Evolutionary conservation across 2,113 vertebrate genomes (phyloP).

Genomic region (Tachuris rubrigastra): DNA sequence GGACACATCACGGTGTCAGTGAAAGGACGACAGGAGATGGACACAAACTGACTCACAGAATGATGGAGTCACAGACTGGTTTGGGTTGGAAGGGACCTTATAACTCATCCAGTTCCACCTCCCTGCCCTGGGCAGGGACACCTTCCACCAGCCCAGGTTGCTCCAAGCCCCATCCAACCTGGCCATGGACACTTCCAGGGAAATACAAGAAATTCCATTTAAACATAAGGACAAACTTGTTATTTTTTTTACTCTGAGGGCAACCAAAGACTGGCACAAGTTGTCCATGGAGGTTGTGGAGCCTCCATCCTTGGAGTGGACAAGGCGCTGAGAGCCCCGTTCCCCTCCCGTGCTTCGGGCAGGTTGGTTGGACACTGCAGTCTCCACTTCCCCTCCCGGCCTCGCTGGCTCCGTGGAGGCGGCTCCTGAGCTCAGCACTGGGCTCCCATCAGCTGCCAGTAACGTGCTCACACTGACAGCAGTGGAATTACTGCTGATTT

Average conservation of each 20-base stretch:
- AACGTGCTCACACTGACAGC: background rate
- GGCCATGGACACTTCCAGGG: background rate
- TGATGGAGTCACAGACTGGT: background rate
- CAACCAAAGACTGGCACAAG: background rate
- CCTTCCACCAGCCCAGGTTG: background rate
- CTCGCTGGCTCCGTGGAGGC: accelerated
- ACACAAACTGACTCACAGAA: background rate
- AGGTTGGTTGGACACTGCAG: accelerated
- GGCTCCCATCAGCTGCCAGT: background rate
- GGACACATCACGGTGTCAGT: background rate
- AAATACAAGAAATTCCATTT: background rate
- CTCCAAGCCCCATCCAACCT: background rate
- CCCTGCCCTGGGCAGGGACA: background rate
- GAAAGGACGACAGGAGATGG: background rate
- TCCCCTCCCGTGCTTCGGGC: background rate
- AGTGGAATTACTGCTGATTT: background rate
- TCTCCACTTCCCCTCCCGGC: background rate
- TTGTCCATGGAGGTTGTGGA: background rate
- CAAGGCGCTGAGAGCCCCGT: background rate
- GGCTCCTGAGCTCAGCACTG: background rate
- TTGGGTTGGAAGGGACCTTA: background rate
- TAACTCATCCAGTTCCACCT: background rate
- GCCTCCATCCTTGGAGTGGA: background rate
- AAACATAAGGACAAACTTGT: background rate
- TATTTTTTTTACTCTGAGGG: background rate